Percentiles rank a stretch among this genome's conserved stretches.
These are phyloP conservation scores for Dromococcyx pavoninus DNA, from an alignment of 2,797 vertebrate species.

Conservation along the genomic window DNA sequence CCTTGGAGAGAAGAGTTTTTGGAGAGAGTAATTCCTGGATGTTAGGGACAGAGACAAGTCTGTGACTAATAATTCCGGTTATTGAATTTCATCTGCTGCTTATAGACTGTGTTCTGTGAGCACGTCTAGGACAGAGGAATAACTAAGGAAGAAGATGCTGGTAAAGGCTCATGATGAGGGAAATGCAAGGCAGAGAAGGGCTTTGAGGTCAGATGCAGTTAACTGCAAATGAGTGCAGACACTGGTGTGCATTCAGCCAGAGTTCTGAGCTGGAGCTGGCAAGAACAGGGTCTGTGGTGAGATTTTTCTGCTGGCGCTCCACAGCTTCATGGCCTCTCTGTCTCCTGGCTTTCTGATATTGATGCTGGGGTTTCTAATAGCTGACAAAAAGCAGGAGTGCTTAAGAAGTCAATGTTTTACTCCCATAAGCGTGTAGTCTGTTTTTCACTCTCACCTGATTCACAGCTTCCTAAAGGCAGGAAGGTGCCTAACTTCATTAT, in stretches of 20 bases:
- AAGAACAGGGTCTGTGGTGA: not conserved
- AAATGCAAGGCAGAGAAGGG: not conserved
- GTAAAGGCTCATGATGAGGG: not conserved
- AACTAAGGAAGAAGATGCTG: slow-evolving; percentile 25
- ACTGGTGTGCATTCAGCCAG: not conserved
- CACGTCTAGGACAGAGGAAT: not conserved
- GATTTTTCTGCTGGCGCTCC: not conserved
- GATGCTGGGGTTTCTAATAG: not conserved
- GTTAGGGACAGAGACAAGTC: not conserved
- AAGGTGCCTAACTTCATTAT: not conserved
- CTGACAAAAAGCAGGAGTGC: not conserved
- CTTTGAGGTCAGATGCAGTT: not conserved
- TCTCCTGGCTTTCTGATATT: not conserved
- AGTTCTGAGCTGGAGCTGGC: not conserved
- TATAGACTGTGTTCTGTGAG: not conserved
- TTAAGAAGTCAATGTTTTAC: not conserved
- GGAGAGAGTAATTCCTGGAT: slow-evolving; percentile 4
- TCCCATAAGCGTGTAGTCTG: not conserved
- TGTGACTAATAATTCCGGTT: slow-evolving; percentile 4
- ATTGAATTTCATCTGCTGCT: slow-evolving; percentile 24
- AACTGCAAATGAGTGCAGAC: not conserved
- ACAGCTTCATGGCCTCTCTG: not conserved
- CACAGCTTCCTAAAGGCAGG: not conserved
- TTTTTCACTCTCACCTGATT: not conserved
- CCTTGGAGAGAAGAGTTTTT: not conserved